Conservation (phyloP, 2,888 invertebrate genomes). For the Cremastinae sp. region DNA sequence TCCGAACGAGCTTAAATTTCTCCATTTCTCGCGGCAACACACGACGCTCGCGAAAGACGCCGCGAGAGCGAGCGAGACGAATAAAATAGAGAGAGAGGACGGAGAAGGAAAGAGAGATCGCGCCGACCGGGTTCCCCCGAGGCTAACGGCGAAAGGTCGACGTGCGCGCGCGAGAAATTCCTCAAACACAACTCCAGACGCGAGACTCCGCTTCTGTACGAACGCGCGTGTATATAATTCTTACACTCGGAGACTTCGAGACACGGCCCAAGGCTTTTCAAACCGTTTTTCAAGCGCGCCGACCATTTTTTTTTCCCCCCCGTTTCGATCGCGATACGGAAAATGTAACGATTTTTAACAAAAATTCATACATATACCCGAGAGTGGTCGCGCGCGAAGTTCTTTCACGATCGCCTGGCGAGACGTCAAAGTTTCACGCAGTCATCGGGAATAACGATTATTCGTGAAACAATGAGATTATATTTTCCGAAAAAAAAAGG, state of each 20-base stretch:
- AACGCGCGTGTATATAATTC: background rate
- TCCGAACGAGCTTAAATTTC: conserved; percentile 59
- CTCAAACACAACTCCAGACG: conserved; percentile 46
- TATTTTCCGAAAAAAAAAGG: no score
- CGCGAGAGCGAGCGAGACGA: conserved; percentile 42
- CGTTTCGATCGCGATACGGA: no score
- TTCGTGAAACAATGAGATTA: no score
- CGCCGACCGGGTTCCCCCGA: conserved; percentile 55
- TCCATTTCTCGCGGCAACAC: conserved; percentile 24
- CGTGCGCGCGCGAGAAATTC: conserved; percentile 60
- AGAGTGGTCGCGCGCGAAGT: no score
- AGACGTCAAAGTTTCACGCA: no score
- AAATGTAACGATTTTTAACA: no score
- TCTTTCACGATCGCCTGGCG: no score
- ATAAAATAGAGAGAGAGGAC: conserved; percentile 30
- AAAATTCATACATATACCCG: no score
- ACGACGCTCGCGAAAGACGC: conserved; percentile 31
- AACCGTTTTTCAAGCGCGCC: conserved; percentile 32
- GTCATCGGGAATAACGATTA: no score
- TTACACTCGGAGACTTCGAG: background rate
- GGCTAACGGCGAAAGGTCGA: conserved; percentile 63
- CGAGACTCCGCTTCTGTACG: conserved; percentile 28
- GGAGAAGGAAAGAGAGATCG: conserved; percentile 52
- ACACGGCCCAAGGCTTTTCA: conserved; percentile 41
- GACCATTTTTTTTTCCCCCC: no score